Evolutionary conservation across 2,797 vertebrate species (phyloP), one percentile per base, ranked within the genome.

Genomic region (Cossypha polioptera): DNA sequence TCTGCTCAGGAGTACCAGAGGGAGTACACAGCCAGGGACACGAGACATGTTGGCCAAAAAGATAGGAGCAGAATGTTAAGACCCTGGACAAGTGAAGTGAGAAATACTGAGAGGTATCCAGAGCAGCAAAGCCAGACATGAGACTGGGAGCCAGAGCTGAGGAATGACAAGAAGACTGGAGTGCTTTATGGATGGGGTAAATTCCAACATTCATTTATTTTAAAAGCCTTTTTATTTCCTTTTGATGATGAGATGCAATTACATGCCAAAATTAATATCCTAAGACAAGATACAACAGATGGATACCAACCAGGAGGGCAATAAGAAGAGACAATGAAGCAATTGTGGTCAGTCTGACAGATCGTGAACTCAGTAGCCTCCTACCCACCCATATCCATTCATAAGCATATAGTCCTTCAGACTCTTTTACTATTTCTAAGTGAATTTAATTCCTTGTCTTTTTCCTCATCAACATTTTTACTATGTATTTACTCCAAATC

Each of bases 221-320:
- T 62, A 79, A 84, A 94, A 88, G 38, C 0, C 10, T 82, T 76
- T 81, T 74, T 66, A 19, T 57, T 61, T 42, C 7, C 7, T 55
- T 94, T 82, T 81, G 69, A 79, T 91, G 48, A 62, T 22, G 13
- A 17, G 48, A 87, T 79, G 48, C 33, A 95, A 79, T 87, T 85
- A 82, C 33, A 79, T 91, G 43, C 55, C 71, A 86, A 75, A 94
- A 92, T 63, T 89, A 85, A 93, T 91, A 79, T 31, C 48, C 71
- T 79, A 78, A 89, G 74, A 88, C 66, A 86, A 81, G 35, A 91
- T 48, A 85, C 29, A 87, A 82, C 86, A 95, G 63, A 87, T 62
- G 63, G 51, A 73, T 91, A 48, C 63, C 36, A 91, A 89, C 22
- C 18, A 92, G 77, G 59, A 95, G 40, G 15, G 33, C 51, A 85